Evolutionary conservation across 2,888 invertebrate species (phyloP).

Genomic region (Chloroclysta siterata): DNA sequence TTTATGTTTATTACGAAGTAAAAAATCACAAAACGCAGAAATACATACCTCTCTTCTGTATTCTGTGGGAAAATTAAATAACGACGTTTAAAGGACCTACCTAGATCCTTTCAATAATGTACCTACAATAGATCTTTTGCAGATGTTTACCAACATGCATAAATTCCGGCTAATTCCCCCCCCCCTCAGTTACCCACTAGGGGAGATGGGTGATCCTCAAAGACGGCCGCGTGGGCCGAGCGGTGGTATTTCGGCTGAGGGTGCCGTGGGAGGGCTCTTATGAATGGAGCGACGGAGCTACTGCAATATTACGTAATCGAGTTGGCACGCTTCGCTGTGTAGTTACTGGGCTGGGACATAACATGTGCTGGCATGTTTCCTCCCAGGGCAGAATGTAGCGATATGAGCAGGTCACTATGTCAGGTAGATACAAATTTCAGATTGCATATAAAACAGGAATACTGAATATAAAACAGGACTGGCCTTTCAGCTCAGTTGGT

Average conservation of each 20-base stretch:
- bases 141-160: slow-evolving; percentile 18
- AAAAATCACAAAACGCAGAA: too few relatives aligned
- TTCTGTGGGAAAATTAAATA: too few relatives aligned
- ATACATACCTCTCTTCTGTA: too few relatives aligned
- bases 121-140: background rate
- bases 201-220: background rate
- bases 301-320: slow-evolving; percentile 71
- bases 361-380: slow-evolving; percentile 16
- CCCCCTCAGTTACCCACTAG: background rate
- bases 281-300: slow-evolving; percentile 71
- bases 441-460: too few relatives aligned
- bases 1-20: too few relatives aligned
- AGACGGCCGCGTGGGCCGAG: slow-evolving; percentile 6
- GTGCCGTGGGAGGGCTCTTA: slow-evolving; percentile 39
- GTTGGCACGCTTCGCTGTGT: slow-evolving; percentile 59
- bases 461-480: too few relatives aligned
- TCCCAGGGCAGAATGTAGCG: background rate
- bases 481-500: too few relatives aligned
- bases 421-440: background rate
- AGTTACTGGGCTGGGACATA: slow-evolving; percentile 31
- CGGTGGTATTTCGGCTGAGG: slow-evolving; percentile 24
- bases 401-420: slow-evolving; percentile 5
- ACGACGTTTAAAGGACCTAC: too few relatives aligned
- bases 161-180: background rate
- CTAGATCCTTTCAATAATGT: too few relatives aligned